These are phyloP conservation scores for Mionectes macconnelli DNA, from an alignment of 2,113 vertebrate genomes.

Conservation along the genomic window DNA sequence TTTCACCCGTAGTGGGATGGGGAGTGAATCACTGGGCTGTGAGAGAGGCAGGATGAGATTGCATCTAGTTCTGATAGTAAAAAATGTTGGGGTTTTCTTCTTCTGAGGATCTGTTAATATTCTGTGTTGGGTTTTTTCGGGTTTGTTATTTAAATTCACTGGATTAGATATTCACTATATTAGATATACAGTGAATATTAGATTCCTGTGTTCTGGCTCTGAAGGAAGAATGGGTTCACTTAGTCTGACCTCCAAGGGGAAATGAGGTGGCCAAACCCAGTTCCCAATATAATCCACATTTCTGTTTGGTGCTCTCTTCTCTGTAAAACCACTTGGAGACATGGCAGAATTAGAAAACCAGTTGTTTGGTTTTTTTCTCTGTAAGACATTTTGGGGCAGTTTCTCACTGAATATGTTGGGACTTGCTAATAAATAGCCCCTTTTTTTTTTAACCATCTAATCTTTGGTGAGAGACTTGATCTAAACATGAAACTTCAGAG, in stretches of 20 bases:
- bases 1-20: neutral
- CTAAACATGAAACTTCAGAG: neutral
- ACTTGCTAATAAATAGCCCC: neutral
- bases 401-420: neutral
- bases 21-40: neutral
- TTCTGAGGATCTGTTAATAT: neutral
- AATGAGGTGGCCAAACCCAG: neutral
- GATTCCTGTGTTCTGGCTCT: neutral
- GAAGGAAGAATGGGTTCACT: neutral
- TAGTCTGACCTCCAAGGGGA: neutral
- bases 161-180: rapidly evolving
- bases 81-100: neutral
- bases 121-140: neutral
- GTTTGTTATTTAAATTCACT: neutral
- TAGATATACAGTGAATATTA: neutral
- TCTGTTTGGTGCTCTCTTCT: neutral
- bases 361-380: neutral
- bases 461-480: neutral
- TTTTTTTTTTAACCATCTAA: too few relatives aligned
- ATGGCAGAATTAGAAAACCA: neutral
- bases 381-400: neutral
- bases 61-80: neutral
- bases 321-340: neutral
- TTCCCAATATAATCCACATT: neutral
- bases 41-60: neutral